Base-by-base conservation (phyloP, 2,888 invertebrate species). In the Drosophila demipolita region DNA sequence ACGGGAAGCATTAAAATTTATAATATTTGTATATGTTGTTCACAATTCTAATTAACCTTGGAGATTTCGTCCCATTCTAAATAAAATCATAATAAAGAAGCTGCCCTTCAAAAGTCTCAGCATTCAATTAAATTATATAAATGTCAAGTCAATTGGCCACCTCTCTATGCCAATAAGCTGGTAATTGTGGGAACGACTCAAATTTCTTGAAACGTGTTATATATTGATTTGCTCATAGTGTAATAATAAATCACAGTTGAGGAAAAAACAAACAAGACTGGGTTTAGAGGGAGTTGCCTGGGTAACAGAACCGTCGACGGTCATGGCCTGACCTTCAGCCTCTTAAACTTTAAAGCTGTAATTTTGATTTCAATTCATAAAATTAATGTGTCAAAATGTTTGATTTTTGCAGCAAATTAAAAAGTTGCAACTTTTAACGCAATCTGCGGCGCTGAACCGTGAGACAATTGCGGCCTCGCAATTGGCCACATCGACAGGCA, bases 381-480 rank as follows among this genome's bases (percentile, higher is more conserved):
- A 61, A 15, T 55, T 49, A 70, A 60, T 69, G 45, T 26, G 52
- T 8, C 9, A 32, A 32, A 20, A 29, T 66, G 60, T 73, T 60
- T 20, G 42, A 8, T 11, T 60, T 35, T 81, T 77, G 70, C 91
- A 93, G 93, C 93, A 93, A 93, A 92, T 93, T 80, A 92, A 93
- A 88, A 93, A 93, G 86, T 89, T 93, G 74, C 93, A 93, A 85
- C 89, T 91, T 73, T 89, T 93, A 76, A 92, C 93, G 75, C 93
- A 93, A 90, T 92, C 92, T 78, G 93, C 93, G 62, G 92, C 93
- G 49, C 80, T 93, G 73, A 93, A 93, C 86, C 92, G 93, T 72
- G 93, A 93, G 91, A 92, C 92, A 77, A 92, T 92, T 82, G 92
- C 93, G 80, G 91, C 93, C 75, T 93, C 93, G 74, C 92, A 92